phyloP scores from a whole-genome alignment of 2,888 invertebrate species.

The Callinectes sapidus region DNA sequence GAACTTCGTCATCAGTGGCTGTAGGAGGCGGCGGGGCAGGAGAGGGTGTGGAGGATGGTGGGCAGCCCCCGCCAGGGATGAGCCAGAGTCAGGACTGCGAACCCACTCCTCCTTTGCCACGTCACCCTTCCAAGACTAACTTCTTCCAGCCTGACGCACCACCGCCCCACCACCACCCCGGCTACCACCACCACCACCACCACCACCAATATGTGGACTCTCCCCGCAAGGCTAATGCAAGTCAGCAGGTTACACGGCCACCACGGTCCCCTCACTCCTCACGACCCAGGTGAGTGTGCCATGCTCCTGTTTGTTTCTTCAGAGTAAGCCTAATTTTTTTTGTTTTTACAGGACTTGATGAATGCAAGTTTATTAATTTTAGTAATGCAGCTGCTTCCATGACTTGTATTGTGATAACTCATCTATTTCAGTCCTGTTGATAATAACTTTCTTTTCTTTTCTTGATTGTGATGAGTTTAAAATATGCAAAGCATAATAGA shows the following conservation, averaged over 20 bases:
- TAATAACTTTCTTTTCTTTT: background rate
- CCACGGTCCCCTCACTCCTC: conserved; percentile 69
- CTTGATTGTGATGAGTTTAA: background rate
- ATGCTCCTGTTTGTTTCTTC: background rate
- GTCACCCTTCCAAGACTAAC: conserved; percentile 90
- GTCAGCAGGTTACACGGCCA: conserved; percentile 60
- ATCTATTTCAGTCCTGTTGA: background rate
- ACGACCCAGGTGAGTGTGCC: conserved; percentile 64
- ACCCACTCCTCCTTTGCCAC: conserved; percentile 82
- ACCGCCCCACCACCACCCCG: conserved; percentile 61
- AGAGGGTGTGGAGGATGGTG: conserved; percentile 58
- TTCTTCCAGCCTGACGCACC: conserved; percentile 80
- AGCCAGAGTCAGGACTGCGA: conserved; percentile 92
- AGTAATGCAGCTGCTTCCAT: background rate
- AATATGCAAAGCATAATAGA: background rate
- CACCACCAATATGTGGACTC: conserved; percentile 64
- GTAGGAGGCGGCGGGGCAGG: conserved; percentile 51
- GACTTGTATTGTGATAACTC: background rate
- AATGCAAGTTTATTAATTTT: background rate
- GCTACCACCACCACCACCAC: conserved; percentile 64
- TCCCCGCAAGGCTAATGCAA: conserved; percentile 60
- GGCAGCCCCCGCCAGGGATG: conserved; percentile 68
- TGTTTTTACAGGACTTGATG: background rate
- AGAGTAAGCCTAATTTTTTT: background rate
- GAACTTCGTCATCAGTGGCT: conserved; percentile 55